Evolutionary conservation across 2,113 vertebrate species (phyloP).

Genomic region (Bufo gargarizans): DNA sequence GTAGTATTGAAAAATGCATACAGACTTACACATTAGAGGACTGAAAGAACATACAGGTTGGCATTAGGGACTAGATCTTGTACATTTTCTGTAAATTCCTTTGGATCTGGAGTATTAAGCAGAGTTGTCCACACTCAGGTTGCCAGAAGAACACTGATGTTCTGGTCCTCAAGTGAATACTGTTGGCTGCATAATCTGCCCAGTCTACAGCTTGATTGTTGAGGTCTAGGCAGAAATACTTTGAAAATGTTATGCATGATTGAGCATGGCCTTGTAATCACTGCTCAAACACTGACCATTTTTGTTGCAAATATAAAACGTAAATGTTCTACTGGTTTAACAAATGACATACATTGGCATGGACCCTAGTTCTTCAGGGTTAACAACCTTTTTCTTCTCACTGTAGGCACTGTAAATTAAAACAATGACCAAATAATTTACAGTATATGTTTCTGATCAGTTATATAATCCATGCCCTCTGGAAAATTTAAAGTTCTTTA

Average conservation of each 20-base stretch:
- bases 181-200: not conserved
- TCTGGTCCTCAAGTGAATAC: not conserved
- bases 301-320: not conserved
- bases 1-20: not conserved
- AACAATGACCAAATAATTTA: constrained; percentile 39
- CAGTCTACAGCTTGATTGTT: not conserved
- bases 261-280: not conserved
- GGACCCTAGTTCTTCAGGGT: not conserved
- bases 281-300: not conserved
- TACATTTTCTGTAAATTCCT: not conserved
- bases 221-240: not conserved
- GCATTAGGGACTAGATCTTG: not conserved
- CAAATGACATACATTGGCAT: not conserved
- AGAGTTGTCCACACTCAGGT: not conserved
- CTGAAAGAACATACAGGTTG: not conserved
- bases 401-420: constrained; percentile 1
- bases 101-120: not conserved
- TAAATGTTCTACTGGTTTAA: not conserved
- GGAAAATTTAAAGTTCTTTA: constrained; percentile 39
- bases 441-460: constrained; percentile 54
- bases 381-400: constrained; percentile 24
- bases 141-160: not conserved
- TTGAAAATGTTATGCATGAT: not conserved
- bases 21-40: not conserved
- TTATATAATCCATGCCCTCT: constrained; percentile 46